These are phyloP conservation scores for Thunnus albacares DNA, from an alignment of 2,797 vertebrate species.

Conservation along the genomic window DNA sequence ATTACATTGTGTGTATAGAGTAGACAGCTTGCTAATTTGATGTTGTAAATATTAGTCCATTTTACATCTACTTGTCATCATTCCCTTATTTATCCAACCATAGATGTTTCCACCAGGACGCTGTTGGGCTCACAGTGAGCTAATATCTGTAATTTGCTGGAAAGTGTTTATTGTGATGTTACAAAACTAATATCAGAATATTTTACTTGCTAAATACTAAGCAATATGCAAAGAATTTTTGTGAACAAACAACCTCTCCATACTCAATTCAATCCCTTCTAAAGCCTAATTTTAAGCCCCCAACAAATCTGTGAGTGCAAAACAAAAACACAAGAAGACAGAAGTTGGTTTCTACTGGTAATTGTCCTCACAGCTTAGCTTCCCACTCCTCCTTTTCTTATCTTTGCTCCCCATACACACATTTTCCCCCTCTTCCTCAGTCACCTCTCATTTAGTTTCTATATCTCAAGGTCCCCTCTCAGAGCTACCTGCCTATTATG, in stretches of 20 bases:
- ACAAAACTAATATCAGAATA: constrained; percentile 25
- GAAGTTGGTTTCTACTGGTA: constrained; percentile 21
- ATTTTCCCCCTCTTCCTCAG: constrained; percentile 36
- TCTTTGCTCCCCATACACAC: constrained; percentile 39
- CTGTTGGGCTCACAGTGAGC: constrained; percentile 14
- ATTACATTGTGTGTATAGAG: not conserved
- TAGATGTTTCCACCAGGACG: constrained; percentile 11
- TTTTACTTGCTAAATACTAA: constrained; percentile 25
- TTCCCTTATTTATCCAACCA: constrained; percentile 1
- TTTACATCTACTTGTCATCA: constrained; percentile 20
- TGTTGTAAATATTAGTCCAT: constrained; percentile 15
- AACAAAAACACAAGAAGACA: constrained; percentile 18
- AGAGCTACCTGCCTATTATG: constrained; percentile 61
- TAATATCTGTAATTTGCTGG: constrained; percentile 32
- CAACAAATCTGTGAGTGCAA: constrained; percentile 19
- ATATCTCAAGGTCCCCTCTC: constrained; percentile 61
- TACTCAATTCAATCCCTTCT: constrained; percentile 19
- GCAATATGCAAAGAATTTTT: constrained; percentile 21
- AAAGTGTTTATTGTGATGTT: not conserved
- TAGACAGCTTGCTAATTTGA: constrained; percentile 1
- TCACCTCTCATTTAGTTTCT: constrained; percentile 68
- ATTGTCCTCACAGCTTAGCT: constrained; percentile 10
- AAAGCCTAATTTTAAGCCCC: constrained; percentile 35
- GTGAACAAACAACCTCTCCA: constrained; percentile 27
- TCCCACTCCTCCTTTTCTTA: constrained; percentile 37